A percentile compares a stretch with the other conserved stretches of the same genome.
Evolutionary conservation across 2,113 vertebrate species (phyloP).

Genomic region (Indri indri): DNA sequence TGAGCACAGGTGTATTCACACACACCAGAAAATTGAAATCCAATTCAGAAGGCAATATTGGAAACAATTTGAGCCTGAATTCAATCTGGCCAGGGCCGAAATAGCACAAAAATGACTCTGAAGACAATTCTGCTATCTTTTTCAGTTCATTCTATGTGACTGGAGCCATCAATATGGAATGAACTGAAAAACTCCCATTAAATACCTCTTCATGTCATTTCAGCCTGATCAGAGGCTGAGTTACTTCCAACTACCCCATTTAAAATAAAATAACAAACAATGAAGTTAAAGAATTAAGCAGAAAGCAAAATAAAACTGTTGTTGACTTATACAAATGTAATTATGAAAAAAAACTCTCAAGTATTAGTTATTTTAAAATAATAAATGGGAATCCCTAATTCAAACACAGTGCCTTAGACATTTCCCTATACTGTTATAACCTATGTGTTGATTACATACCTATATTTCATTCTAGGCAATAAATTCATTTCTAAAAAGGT

Average conservation of each 20-base stretch:
- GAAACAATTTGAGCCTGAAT: slow-evolving; percentile 75
- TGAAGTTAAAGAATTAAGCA: background rate
- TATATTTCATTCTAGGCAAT: background rate
- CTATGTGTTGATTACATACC: background rate
- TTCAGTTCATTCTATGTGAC: slow-evolving; percentile 39
- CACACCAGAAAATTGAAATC: slow-evolving; percentile 79
- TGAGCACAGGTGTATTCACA: slow-evolving; percentile 63
- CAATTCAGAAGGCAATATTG: slow-evolving; percentile 77
- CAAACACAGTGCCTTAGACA: background rate
- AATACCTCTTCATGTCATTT: slow-evolving; percentile 58
- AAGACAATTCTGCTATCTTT: slow-evolving; percentile 53
- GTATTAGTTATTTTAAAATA: background rate
- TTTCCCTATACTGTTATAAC: background rate
- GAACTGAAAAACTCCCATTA: slow-evolving; percentile 63
- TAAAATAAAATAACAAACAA: background rate
- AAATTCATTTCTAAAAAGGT: background rate
- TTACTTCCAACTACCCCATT: background rate
- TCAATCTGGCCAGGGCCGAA: slow-evolving; percentile 71
- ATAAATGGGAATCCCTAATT: background rate
- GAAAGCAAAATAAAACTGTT: background rate
- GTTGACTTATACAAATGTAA: background rate
- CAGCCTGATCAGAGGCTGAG: background rate
- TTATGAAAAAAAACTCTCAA: background rate
- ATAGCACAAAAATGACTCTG: slow-evolving; percentile 71
- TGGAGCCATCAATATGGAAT: slow-evolving; percentile 42